Conservation (phyloP, 2,888 invertebrate genomes). For the Leucozona laternaria region DNA sequence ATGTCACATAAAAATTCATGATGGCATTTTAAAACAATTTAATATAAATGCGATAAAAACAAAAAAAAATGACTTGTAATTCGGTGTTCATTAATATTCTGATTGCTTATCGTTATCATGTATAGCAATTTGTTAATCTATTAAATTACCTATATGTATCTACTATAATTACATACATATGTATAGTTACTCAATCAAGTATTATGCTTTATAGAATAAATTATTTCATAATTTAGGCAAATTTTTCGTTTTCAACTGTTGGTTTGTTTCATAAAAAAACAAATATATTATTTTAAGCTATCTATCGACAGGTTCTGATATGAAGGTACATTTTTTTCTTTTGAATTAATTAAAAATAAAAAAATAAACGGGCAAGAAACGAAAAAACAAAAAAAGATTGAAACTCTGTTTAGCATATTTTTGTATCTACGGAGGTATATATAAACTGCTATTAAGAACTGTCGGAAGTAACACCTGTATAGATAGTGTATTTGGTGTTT, state of each 20-base stretch:
- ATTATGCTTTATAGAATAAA: background rate
- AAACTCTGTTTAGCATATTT: slow-evolving; percentile 1
- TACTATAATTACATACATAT: slow-evolving; percentile 41
- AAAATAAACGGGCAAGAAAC: background rate
- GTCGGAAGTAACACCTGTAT: background rate
- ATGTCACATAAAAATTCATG: background rate
- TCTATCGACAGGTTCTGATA: no score
- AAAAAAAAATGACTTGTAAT: background rate
- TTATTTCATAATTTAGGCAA: background rate
- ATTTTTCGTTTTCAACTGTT: no score
- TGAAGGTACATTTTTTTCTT: no score
- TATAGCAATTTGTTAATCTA: slow-evolving; percentile 24
- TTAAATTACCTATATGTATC: slow-evolving; percentile 28
- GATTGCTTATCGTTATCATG: background rate
- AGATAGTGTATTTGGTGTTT: background rate
- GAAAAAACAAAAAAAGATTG: background rate
- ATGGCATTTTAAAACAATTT: background rate
- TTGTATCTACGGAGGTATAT: no score
- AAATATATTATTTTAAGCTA: no score
- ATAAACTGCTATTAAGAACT: background rate
- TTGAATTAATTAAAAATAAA: background rate
- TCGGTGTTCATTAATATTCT: slow-evolving; percentile 10
- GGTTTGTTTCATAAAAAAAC: no score
- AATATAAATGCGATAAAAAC: background rate
- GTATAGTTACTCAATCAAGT: background rate